These are phyloP conservation scores for Malurus splendens DNA, from an alignment of 2,797 vertebrate genomes.

Conservation along the genomic window DNA sequence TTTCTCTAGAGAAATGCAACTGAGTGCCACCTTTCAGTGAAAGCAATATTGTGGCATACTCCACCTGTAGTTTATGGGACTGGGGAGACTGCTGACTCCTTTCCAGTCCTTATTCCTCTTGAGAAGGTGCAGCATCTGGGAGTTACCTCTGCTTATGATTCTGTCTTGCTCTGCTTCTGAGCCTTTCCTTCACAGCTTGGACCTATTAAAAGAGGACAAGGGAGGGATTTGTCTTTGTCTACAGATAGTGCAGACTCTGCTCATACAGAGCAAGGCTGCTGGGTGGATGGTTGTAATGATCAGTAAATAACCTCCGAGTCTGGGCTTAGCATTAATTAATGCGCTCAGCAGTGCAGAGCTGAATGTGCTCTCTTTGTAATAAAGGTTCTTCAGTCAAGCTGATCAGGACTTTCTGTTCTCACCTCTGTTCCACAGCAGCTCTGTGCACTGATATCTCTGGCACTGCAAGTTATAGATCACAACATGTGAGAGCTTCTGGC, in stretches of 20 bases:
- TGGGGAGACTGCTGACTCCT: not conserved
- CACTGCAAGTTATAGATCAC: not conserved
- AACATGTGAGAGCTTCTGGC: not conserved
- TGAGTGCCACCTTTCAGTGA: not conserved
- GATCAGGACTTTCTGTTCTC: not conserved
- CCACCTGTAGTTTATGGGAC: not conserved
- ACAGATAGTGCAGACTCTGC: not conserved
- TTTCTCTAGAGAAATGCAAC: not conserved
- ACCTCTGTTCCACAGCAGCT: not conserved
- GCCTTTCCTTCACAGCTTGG: not conserved
- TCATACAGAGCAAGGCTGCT: not conserved
- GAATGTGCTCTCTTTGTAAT: not conserved
- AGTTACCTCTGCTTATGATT: fast-evolving
- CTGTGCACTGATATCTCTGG: not conserved
- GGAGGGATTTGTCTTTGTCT: not conserved
- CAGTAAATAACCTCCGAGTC: not conserved
- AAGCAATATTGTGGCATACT: not conserved
- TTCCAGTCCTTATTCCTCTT: not conserved
- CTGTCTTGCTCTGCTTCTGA: not conserved
- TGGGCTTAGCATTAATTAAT: not conserved
- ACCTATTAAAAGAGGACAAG: not conserved
- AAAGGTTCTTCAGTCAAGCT: not conserved
- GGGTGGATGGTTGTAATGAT: not conserved
- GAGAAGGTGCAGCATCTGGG: not conserved
- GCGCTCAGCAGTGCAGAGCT: not conserved